These are phyloP conservation scores for Pimpla rufipes DNA, from an alignment of 2,888 invertebrate genomes.

Conservation along the genomic window DNA sequence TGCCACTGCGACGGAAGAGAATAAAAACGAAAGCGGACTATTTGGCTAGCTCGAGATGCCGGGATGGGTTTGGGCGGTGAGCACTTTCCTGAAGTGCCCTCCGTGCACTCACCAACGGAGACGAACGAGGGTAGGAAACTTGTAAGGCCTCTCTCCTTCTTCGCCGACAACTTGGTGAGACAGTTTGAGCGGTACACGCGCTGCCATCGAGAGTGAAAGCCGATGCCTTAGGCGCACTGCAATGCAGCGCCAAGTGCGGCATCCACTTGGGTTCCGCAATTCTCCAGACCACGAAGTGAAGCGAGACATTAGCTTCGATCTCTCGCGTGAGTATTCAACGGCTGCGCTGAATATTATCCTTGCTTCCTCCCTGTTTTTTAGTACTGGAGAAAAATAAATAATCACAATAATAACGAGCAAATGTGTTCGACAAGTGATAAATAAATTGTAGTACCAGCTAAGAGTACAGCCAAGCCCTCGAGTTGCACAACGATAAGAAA, in stretches of 20 bases:
- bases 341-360: background rate
- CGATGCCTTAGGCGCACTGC: conserved; percentile 59
- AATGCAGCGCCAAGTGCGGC: conserved; percentile 50
- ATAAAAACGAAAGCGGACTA: conserved; percentile 13
- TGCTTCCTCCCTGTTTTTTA: background rate
- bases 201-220: conserved; percentile 60
- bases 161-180: conserved; percentile 54
- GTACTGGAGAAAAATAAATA: background rate
- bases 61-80: conserved; percentile 27
- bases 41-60: conserved; percentile 10
- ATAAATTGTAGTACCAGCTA: too few species aligned
- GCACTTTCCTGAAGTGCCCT: conserved; percentile 42
- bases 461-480: too few species aligned
- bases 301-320: conserved; percentile 26
- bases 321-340: background rate
- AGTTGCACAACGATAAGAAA: too few species aligned
- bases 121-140: conserved; percentile 52
- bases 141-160: conserved; percentile 39
- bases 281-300: conserved; percentile 29
- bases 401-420: background rate
- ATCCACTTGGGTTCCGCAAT: conserved; percentile 48
- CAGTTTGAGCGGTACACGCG: conserved; percentile 48
- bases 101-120: conserved; percentile 33
- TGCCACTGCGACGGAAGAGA: background rate
- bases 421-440: too few species aligned